Base-by-base conservation (phyloP, 2,113 vertebrate genomes). In the Tapirus terrestris region DNA sequence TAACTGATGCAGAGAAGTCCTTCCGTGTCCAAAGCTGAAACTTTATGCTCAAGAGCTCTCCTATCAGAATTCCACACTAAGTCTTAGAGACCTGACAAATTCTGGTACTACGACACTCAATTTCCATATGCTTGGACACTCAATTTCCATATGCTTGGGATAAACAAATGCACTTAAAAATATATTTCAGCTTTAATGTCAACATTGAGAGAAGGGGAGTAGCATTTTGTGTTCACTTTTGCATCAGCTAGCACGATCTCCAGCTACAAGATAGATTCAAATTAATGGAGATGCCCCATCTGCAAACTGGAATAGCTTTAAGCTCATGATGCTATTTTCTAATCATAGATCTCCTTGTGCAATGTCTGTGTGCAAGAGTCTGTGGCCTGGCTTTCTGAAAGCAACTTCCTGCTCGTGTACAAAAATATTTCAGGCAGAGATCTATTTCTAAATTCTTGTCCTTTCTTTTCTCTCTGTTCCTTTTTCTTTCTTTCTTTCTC, bases 271-370 rank as follows among this genome's bases (percentile, higher is more conserved):
- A 21, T 2, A 96, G 43, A 92, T 18, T 86, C 82, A 72, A 68
- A 87, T 81, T 31, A 79, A 93, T 7, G 81, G 83, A 89, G 91
- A 86, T 0, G 5, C 12, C 39, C 36, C 31, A 67, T 82, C 73
- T 93, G 90, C 82, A 90, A 91, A 95, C 72, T 51, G 63, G 11
- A n/a, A 68, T 10, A 0, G 21, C 82, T 72, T 70, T 79, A 95
- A 96, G 72, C n/a, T 95, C 97, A 93, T 1, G 5, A 61, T 91
- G 90, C 65, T 95, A 1, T 97, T 97, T 98, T 98, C 90, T 97
- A 93, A 98, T 97, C 98, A 94, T 96, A 97, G 96, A 95, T 88
- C 0, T 8, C 51, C 92, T 98, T 98, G 92, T 96, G 98, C 97
- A 98, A 99, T 86, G 73, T 87, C 92, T 96, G 43, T 95, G 94